Base-by-base conservation (phyloP, 2,113 vertebrate genomes). In the Takifugu flavidus region DNA sequence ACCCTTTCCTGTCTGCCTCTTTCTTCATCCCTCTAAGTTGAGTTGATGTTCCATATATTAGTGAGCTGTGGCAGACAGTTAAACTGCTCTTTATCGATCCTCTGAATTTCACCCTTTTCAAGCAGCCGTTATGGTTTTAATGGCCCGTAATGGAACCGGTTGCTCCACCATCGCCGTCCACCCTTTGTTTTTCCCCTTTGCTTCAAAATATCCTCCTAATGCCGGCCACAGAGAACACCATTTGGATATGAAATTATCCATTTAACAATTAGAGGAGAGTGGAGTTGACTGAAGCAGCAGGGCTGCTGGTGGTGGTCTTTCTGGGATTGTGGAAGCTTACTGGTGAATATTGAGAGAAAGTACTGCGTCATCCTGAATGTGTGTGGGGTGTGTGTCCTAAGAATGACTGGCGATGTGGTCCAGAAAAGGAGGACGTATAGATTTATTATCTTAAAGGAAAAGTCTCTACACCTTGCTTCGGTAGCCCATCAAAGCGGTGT, bases 41-140 rank as follows among this genome's bases (percentile, higher is more conserved):
- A 80, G 86, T 83, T 86, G 85, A 86, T 84, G 86, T 82, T 88
- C 82, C 85, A 87, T 82, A 89, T 90, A 89, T 90, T 86, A 89
- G 86, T 82, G 84, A 86, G 82, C 86, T 80, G 79, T 20, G 20
- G 88, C 80, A 86, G 89, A 89, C 86, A 78, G 86, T 90, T 87
- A 87, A 88, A 86, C 89, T 84, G 83, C 75, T 74, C 75, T 86
- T 86, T 82, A 91, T 91, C 72, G 88, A 91, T 91, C 82, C 61
- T 78, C 72, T 47, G 52, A 56, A 69, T 74, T 87, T 87, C 87
- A 75, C 79, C 89, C 83, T 73, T 73, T 86, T 86, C 87, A 84
- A 83, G 82, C 65, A 78, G 69, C 80, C 62, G 75, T 82, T 86
- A 75, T 83, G 76, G 78, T 86, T 89, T 89, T 89, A 89, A 89